Base-by-base conservation (phyloP, 2,113 vertebrate species). In the Chitala chitala region DNA sequence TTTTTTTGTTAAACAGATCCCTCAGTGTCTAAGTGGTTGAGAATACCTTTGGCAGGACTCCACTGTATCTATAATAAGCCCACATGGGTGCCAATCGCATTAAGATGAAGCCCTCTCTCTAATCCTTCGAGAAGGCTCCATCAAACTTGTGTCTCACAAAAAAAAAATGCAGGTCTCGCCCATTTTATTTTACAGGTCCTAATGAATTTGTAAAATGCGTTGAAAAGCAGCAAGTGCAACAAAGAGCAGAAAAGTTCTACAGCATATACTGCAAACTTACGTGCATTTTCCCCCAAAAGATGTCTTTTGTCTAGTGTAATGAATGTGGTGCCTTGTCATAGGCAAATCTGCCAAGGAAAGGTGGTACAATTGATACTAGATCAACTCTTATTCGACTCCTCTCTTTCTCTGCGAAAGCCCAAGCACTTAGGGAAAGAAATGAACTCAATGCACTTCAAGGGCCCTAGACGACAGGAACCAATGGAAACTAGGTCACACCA, bases 401-500 rank as follows among this genome's bases (percentile, higher is more conserved):
- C 48, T 55, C 31, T 22, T 40, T 31, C 38, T 55, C 51, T 24
- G 42, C 72, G 61, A 48, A 46, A 74, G 61, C 65, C 50, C 15
- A 31, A 26, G 48, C 36, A 46, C 53, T 48, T 58, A 38, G 56
- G 44, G 56, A 73, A 51, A 69, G 24, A 55, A 55, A 71, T 22
- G 7, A 71, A 71, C 51, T 64, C 72, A 33, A 50, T 63, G 44
- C 42, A 61, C 51, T 81, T 75, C 69, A 71, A 68, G 61, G 78
- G 77, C 70, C 77, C 73, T 77, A 72, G 75, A 48, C 68, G 73
- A 76, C 77, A 74, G 77, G 79, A 75, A 55, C 75, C 59, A 74
- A 63, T 71, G 59, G 79, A 81, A 83, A 81, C 71, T 79, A 79
- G 79, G 81, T 79, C 81, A 79, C 64, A 75, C 58, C 63, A 69